These are phyloP conservation scores for Epizoanthus illoricatus DNA, from an alignment of 92 coral and sea anemone species.

Conservation along the genomic window DNA sequence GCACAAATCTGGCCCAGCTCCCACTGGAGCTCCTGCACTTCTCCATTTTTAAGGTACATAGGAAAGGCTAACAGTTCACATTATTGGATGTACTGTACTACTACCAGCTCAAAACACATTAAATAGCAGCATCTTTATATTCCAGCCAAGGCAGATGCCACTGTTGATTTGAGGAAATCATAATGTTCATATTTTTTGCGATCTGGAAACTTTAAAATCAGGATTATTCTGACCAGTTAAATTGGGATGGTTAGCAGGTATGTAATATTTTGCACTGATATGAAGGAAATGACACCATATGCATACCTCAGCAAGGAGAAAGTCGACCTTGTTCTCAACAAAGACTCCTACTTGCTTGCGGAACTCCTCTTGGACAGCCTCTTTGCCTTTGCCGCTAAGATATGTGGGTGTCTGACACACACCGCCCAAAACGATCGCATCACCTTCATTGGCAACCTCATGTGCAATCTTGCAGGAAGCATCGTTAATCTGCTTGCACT, in stretches of 20 bases:
- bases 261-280: background rate
- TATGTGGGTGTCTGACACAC: constrained; percentile 95
- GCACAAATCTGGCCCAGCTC: no score
- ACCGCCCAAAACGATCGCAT: constrained; percentile 90
- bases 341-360: constrained; percentile 84
- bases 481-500: constrained; percentile 81
- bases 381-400: constrained; percentile 87
- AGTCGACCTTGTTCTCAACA: constrained; percentile 88
- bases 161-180: no score
- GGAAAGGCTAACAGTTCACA: no score
- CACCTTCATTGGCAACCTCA: constrained; percentile 89
- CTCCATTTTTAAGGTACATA: no score
- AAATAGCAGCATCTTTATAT: no score
- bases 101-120: no score
- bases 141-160: no score
- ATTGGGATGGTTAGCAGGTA: background rate
- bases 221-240: background rate
- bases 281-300: background rate
- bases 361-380: constrained; percentile 82
- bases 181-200: no score
- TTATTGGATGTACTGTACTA: no score
- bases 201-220: background rate
- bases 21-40: no score
- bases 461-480: constrained; percentile 96
- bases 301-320: constrained; percentile 93